Percentiles rank a stretch among this genome's conserved stretches.
phyloP scores from a whole-genome alignment of 2,113 vertebrate species.

The Stigmatopora nigra region DNA sequence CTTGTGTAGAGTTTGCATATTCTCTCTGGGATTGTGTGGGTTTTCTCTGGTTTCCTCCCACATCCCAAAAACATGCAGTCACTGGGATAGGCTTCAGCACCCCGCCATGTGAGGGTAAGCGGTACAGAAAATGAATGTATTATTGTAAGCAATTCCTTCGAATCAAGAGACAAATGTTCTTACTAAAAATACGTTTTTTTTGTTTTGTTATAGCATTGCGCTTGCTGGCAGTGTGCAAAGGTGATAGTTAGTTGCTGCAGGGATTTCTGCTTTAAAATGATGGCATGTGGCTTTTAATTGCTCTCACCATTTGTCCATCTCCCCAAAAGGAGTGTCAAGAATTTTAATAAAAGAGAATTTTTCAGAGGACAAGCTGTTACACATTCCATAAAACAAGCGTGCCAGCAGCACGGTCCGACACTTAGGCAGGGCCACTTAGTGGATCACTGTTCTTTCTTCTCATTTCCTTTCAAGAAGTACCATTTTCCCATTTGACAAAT shows the following conservation, averaged over 20 bases:
- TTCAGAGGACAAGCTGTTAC: slow-evolving; percentile 28
- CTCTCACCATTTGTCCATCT: slow-evolving; percentile 23
- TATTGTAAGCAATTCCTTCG: not conserved
- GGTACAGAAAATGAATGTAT: not conserved
- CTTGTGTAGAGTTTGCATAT: no score
- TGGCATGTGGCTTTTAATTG: slow-evolving; percentile 41
- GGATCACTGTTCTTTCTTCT: slow-evolving; percentile 3
- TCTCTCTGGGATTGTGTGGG: no score
- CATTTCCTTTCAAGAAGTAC: slow-evolving; percentile 1
- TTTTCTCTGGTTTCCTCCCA: no score
- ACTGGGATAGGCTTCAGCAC: no score
- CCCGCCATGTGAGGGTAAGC: no score
- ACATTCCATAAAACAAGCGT: slow-evolving; percentile 6
- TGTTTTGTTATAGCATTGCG: not conserved
- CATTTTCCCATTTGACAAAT: slow-evolving; percentile 3
- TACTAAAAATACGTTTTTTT: no score
- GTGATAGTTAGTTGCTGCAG: not conserved
- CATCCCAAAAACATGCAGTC: no score
- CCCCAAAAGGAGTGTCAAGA: slow-evolving; percentile 19
- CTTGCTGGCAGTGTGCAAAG: not conserved
- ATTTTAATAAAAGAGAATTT: slow-evolving; percentile 39
- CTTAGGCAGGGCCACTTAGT: slow-evolving; percentile 13
- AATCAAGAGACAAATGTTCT: no score
- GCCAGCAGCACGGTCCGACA: slow-evolving; percentile 8
- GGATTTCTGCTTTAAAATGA: not conserved